phyloP scores from a whole-genome alignment of 1,140 invertebrate genomes.

The Meloidogyne chitwoodi region DNA sequence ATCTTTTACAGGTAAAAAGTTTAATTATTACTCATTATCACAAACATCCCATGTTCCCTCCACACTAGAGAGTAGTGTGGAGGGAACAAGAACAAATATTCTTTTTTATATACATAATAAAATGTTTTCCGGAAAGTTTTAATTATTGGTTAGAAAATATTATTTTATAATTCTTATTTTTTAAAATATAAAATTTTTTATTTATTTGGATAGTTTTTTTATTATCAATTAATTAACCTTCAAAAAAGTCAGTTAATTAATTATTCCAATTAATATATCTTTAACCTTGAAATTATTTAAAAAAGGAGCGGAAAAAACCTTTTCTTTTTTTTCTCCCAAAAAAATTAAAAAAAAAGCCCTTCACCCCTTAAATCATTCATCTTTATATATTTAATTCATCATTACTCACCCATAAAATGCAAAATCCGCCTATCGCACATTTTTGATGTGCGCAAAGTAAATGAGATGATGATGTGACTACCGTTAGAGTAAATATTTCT shows the following conservation, averaged over 20 bases:
- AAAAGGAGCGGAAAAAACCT: background rate
- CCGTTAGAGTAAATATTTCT: background rate
- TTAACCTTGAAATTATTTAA: background rate
- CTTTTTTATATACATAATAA: too few relatives aligned
- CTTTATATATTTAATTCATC: background rate
- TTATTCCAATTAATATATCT: background rate
- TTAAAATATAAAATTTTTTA: background rate
- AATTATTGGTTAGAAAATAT: too few relatives aligned
- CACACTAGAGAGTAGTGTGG: too few relatives aligned
- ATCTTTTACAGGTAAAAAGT: too few relatives aligned
- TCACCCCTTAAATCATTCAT: background rate
- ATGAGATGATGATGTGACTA: background rate
- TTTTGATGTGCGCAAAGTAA: background rate
- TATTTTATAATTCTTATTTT: background rate
- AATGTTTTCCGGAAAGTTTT: too few relatives aligned
- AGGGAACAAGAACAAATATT: too few relatives aligned
- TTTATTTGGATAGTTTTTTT: background rate
- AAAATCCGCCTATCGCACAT: background rate
- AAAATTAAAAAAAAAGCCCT: background rate
- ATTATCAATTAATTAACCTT: background rate
- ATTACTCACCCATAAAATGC: background rate
- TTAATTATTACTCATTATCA: too few relatives aligned
- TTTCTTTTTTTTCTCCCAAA: background rate
- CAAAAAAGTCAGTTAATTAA: background rate
- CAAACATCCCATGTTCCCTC: too few relatives aligned